These are phyloP conservation scores for Heliconius cydno DNA, from an alignment of 2,888 invertebrate species.

Conservation along the genomic window DNA sequence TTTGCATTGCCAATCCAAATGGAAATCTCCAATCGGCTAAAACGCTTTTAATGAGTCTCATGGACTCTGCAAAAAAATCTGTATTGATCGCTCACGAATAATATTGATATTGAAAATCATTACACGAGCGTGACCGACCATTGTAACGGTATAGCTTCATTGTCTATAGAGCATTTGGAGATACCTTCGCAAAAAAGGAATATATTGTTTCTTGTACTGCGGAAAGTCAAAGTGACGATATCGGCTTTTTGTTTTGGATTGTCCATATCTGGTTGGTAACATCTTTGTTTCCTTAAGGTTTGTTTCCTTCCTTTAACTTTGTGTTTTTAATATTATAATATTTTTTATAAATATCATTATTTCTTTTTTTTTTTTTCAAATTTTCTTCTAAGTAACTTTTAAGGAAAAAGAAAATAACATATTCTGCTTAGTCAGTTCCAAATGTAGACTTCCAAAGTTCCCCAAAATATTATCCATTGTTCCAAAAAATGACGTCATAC, in stretches of 20 bases:
- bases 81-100: constrained; percentile 60
- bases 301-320: neutral
- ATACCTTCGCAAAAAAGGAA: constrained; percentile 31
- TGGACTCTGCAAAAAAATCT: constrained; percentile 59
- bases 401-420: neutral
- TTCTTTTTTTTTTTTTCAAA: neutral
- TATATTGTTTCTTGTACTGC: constrained; percentile 37
- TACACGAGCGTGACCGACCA: constrained; percentile 59
- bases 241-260: constrained; percentile 10
- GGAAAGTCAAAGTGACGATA: constrained; percentile 26
- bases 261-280: neutral
- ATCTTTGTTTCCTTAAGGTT: neutral
- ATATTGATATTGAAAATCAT: constrained; percentile 66
- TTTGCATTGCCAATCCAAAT: constrained; percentile 64
- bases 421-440: neutral
- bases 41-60: constrained; percentile 65
- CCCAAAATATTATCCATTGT: neutral
- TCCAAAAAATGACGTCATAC: neutral
- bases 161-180: constrained; percentile 48
- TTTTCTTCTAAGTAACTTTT: neutral
- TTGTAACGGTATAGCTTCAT: constrained; percentile 54
- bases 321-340: neutral
- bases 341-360: neutral
- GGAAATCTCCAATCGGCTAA: constrained; percentile 60
- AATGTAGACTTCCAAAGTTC: neutral